Base-by-base conservation (phyloP, 2,888 invertebrate genomes). In the Torymus auratus region DNA sequence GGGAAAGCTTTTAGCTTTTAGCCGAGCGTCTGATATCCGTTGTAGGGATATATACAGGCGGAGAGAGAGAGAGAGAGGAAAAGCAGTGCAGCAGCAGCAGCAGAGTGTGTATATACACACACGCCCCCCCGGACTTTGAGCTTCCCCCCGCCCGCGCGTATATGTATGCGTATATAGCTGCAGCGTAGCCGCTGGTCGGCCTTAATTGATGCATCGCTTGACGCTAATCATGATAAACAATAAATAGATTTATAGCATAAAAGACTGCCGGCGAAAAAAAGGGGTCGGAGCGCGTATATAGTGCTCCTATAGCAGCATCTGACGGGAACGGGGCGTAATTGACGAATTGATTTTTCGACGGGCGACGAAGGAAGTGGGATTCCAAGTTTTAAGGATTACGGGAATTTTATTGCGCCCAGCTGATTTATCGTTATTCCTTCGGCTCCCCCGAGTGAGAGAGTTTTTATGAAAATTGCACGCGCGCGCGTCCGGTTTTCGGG, bases 1-100 rank as follows among this genome's bases (percentile, higher is more conserved):
- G 88, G 88, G 88, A 88, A 88, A 88, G 88, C 88, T 88, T 88
- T 88, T 88, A 88, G 88, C 88, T 88, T 88, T 88, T 88, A 88
- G 88, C 88, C 85, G 88, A 88, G 82, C 87, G 88, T 88, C 88
- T 88, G 88, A 88, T 87, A 87, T 88, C 88, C 86, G 85, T 78
- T 76, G 77, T 78, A 58, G 68, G 70, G 58, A 71, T 73, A 65
- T 73, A 65, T 61, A 74, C 73, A 73, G n/a, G 41, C 62, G 52
- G 67, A 41, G 15, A 41, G 41, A 64, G 41, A 41, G 65, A 28
- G 52, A 17, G 50, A n/a, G 55, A 53, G 23, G 23, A 12, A 60
- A 15, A 71, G 41, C 53, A 14, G 53, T 41, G 50, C n/a, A 55
- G 7, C 11, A 55, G 7, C 11, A 20, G 17, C 13, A 12, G 17